Conservation (phyloP, 2,888 invertebrate genomes). For the Drosophila anceps region DNA sequence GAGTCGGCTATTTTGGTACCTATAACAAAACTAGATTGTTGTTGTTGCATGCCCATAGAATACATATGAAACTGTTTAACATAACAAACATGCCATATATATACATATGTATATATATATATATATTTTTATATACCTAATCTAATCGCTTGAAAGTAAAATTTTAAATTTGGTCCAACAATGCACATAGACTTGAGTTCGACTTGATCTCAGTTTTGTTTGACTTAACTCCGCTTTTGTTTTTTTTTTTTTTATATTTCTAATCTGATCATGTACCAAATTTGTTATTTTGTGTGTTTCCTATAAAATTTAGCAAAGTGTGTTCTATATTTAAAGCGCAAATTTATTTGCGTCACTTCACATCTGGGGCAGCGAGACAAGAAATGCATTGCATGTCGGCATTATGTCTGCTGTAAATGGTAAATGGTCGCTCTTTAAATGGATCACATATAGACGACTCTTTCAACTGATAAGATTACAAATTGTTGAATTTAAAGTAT, state of each 20-base stretch:
- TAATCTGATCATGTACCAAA: not conserved
- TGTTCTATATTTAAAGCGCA: slow-evolving; percentile 23
- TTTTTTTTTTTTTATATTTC: too few species aligned
- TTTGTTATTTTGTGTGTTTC: not conserved
- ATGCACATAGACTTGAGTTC: not conserved
- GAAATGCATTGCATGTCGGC: slow-evolving; percentile 8
- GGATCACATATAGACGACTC: not conserved
- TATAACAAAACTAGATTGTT: slow-evolving; percentile 19
- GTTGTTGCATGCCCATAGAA: slow-evolving; percentile 11
- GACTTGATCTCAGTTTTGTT: not conserved
- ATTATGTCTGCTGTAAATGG: slow-evolving; percentile 4
- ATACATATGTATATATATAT: not conserved
- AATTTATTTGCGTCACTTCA: slow-evolving; percentile 9
- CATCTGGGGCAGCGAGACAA: slow-evolving; percentile 32
- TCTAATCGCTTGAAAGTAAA: not conserved
- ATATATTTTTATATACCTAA: not conserved
- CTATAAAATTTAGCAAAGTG: not conserved
- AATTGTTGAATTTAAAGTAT: not conserved
- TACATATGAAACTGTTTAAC: slow-evolving; percentile 1
- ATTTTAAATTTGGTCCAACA: not conserved
- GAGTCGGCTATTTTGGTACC: slow-evolving; percentile 43
- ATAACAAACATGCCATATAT: not conserved
- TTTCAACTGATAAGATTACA: slow-evolving; percentile 5
- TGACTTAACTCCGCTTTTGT: not conserved
- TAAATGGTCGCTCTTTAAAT: slow-evolving; percentile 5